These are phyloP conservation scores for Octopus bimaculoides DNA, from an alignment of 1,140 invertebrate species.

Conservation along the genomic window DNA sequence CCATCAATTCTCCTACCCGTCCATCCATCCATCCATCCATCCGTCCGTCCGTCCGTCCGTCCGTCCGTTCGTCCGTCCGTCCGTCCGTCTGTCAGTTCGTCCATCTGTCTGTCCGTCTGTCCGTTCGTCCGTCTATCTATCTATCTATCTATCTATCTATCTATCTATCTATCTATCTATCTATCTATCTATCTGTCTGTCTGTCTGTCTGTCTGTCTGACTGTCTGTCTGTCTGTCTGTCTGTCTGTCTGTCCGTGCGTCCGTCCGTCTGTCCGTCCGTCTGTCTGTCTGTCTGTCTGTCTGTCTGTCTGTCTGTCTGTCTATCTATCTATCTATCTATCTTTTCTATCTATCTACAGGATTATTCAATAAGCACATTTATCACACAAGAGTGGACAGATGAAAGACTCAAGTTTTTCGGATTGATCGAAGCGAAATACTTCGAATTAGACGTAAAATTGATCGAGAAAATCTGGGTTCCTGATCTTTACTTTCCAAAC, in stretches of 20 bases:
- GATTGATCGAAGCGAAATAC: slow-evolving; percentile 20
- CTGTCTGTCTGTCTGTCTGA: too few species aligned
- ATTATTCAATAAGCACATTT: slow-evolving; percentile 55
- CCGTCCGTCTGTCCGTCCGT: neutral
- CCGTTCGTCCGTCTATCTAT: neutral
- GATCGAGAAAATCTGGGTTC: slow-evolving; percentile 53
- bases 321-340: neutral
- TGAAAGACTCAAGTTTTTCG: slow-evolving; percentile 25
- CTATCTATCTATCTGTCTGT: too few species aligned
- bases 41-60: too few species aligned
- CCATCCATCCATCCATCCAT: too few species aligned
- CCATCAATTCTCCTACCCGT: too few species aligned
- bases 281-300: neutral
- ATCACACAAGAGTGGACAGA: slow-evolving; percentile 40
- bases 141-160: neutral
- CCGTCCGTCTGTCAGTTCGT: neutral
- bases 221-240: too few species aligned
- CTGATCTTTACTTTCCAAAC: slow-evolving; percentile 57
- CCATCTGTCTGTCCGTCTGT: neutral
- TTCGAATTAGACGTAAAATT: slow-evolving; percentile 40
- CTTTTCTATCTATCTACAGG: slow-evolving; percentile 33
- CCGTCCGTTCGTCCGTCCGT: too few species aligned
- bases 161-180: too few species aligned
- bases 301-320: neutral
- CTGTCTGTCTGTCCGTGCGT: too few species aligned